Percentiles rank a stretch among this genome's conserved stretches.
Conservation (phyloP, 2,113 vertebrate genomes). For the Syrmaticus mikado region DNA sequence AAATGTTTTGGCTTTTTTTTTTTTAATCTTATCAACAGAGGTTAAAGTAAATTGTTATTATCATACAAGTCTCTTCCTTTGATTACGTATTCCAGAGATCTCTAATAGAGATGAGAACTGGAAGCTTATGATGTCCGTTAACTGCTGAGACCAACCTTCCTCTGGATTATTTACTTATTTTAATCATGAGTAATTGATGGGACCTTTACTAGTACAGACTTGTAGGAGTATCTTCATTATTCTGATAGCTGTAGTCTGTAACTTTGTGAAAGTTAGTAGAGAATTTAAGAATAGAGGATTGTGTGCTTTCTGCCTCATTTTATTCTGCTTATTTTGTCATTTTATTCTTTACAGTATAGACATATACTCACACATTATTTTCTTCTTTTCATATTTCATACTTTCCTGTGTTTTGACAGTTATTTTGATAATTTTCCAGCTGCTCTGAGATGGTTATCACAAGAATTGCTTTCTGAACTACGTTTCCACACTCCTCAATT, state of each 20-base stretch:
- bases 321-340: background rate
- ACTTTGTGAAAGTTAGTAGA: background rate
- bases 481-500: background rate
- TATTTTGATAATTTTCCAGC: background rate
- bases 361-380: background rate
- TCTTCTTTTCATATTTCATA: background rate
- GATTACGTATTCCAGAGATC: rapidly evolving
- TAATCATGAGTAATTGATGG: background rate
- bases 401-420: background rate
- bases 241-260: background rate
- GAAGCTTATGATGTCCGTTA: background rate
- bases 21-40: background rate
- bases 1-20: background rate
- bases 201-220: background rate
- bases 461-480: background rate
- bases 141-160: background rate
- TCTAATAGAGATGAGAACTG: background rate
- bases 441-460: background rate
- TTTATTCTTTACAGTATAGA: background rate
- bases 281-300: background rate
- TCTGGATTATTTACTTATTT: background rate
- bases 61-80: background rate
- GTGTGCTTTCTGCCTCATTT: background rate
- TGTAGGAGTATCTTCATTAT: background rate
- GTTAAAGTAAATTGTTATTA: background rate